phyloP scores from a whole-genome alignment of 2,888 invertebrate genomes.

The Microctonus hyperodae region DNA sequence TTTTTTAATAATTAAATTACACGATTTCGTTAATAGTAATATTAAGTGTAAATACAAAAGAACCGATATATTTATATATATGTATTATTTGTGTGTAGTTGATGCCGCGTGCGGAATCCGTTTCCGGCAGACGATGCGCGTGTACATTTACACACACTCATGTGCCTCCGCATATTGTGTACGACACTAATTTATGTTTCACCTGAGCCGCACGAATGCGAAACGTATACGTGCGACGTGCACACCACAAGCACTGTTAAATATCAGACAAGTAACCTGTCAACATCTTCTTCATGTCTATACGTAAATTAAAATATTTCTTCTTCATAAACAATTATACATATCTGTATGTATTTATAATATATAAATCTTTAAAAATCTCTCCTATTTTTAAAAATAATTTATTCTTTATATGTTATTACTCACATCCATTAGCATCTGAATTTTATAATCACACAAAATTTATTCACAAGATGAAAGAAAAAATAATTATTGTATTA shows the following conservation, averaged over 20 bases:
- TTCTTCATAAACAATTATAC: not conserved
- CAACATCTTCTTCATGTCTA: conserved; percentile 21
- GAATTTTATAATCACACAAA: not conserved
- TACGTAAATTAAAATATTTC: conserved; percentile 20
- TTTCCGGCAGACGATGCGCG: conserved; percentile 41
- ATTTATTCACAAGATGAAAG: not conserved
- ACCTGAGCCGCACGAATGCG: conserved; percentile 8
- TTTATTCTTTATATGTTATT: not conserved
- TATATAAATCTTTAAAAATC: too few relatives aligned
- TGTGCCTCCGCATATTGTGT: conserved; percentile 27
- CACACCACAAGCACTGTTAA: conserved; percentile 11
- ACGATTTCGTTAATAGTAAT: conserved; percentile 4
- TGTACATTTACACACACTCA: not conserved
- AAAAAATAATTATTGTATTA: not conserved
- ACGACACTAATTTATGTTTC: conserved; percentile 34
- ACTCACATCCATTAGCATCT: not conserved
- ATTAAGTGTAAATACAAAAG: conserved; percentile 12
- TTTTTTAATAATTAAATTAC: too few relatives aligned
- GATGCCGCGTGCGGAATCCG: conserved; percentile 41
- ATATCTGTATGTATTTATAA: too few relatives aligned
- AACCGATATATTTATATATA: conserved; percentile 27
- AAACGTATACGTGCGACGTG: not conserved
- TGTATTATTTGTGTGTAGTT: conserved; percentile 31
- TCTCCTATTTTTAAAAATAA: too few relatives aligned
- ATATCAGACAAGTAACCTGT: conserved; percentile 18